Base-by-base conservation (phyloP, 2,797 vertebrate genomes). In the Picus viridis region DNA sequence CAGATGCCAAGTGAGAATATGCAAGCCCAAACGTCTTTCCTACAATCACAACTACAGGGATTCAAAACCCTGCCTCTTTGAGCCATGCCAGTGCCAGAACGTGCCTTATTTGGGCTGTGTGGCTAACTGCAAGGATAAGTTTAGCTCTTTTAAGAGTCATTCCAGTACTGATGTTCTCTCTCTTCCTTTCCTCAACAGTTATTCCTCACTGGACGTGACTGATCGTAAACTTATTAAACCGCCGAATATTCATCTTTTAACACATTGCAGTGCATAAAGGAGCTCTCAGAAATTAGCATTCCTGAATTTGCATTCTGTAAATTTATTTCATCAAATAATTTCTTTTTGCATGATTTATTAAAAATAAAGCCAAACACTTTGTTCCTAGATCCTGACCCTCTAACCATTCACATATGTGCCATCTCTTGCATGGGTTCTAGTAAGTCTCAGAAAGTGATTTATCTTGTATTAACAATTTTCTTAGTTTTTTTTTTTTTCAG, bases 291-390 rank as follows among this genome's bases (percentile, higher is more conserved):
- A 90, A 92, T 91, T 95, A 95, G 59, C 65, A 94, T 90, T 68
- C 54, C 36, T 41, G 71, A 83, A 90, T 90, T 88, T 27, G 23
- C 70, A 56, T 82, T 71, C 71, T 84, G 94, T 62, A 88, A 88
- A 92, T 93, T 92, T 89, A 89, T 94, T 94, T 94, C 85, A 64
- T 88, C 88, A 91, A 87, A 79, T 83, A 29, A 30, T 62, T 32
- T 83, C 91, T 89, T 79, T 74, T 80, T 7, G 14, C 70, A 70
- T 67, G 22, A 76, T 93, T 90, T 90, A 86, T 85, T 92, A 81
- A 94, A 94, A 91, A 93, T 89, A 83, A 95, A 95, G 59, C 73
- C 73, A 91, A 92, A 92, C 80, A 91, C 83, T 92, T 63, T 68
- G 47, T 77, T 88, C 64, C 86, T 80, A 82, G 92, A 92, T 86